Base-by-base conservation (phyloP, 2,797 vertebrate genomes). In the Acrocephalus scirpaceus region DNA sequence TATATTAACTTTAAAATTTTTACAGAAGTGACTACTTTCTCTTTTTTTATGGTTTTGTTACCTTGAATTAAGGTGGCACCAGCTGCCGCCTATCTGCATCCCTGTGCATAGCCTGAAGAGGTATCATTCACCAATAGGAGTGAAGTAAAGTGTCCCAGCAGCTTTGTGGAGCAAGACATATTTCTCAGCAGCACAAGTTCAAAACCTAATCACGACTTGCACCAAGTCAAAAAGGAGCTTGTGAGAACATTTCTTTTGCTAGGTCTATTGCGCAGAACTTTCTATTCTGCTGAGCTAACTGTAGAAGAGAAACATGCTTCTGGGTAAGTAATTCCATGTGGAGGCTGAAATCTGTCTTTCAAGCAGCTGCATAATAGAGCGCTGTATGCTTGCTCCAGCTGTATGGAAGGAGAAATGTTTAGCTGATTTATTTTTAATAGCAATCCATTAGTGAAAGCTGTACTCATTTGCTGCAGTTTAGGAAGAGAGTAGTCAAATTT, bases 251-350 rank as follows among this genome's bases (percentile, higher is more conserved):
- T 76, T 84, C 57, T 60, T 76, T 90, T 91, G 29, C 75, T 90
- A 87, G 65, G 45, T 93, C 92, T 94, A 16, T 94, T 92, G 86
- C 78, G 64, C 80, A 95, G 86, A 97, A 77, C 61, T 96, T 92
- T 69, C 23, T 94, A 44, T 75, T 90, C 74, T 94, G 64, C 92
- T 78, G 96, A 95, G 79, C 74, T 95, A 82, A 89, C 93, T 87
- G 42, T 77, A 80, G 88, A 94, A 93, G 92, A 91, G 92, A 97
- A 97, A 94, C 96, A 98, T 98, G 98, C 97, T 98, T 89, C 93
- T 98, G 88, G 98, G 98, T 98, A 97, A 98, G 98, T 98, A 96
- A 94, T 95, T 86, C 88, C 87, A 57, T 87, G 93, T 95, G 73
- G 80, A 96, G 92, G 74, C 3, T 91, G 74, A 90, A 86, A 76